Conservation (phyloP, 2,797 vertebrate species). For the Acipenser oxyrinchus region DNA sequence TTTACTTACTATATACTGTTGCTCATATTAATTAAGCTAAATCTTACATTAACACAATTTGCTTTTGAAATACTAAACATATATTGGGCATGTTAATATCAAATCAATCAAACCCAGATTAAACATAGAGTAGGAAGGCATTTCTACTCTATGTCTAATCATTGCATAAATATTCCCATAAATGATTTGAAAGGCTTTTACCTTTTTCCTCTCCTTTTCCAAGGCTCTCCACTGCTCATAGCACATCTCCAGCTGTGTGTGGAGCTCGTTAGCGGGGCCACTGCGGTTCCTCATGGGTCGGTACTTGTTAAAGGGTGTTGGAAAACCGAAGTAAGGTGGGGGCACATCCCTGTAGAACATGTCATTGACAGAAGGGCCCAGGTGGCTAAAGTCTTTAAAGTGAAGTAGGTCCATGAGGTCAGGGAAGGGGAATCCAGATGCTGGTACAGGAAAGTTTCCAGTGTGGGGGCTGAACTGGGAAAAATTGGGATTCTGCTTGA, state of each 20-base stretch:
- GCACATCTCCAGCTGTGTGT: constrained; percentile 44
- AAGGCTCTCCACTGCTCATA: constrained; percentile 48
- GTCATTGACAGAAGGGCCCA: constrained; percentile 34
- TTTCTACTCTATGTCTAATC: no score
- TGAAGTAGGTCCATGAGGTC: constrained; percentile 42
- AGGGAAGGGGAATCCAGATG: constrained; percentile 23
- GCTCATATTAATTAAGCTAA: no score
- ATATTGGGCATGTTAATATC: no score
- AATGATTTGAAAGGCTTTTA: constrained; percentile 11
- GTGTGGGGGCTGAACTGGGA: constrained; percentile 17
- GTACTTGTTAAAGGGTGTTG: constrained; percentile 17
- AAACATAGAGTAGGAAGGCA: no score
- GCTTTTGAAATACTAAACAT: no score
- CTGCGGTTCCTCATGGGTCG: constrained; percentile 37
- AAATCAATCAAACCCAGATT: no score
- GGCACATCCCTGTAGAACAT: constrained; percentile 37
- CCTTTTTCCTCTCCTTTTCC: constrained; percentile 56
- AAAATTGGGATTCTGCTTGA: constrained; percentile 34
- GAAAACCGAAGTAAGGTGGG: constrained; percentile 32
- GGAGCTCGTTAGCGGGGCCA: constrained; percentile 42
- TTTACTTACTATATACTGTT: no score
- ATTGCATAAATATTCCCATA: no score
- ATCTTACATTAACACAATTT: no score
- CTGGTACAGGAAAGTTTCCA: constrained; percentile 28
- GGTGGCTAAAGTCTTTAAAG: constrained; percentile 28